Evolutionary conservation across 2,888 invertebrate genomes (phyloP).

Genomic region (Gymnosoma rotundatum): DNA sequence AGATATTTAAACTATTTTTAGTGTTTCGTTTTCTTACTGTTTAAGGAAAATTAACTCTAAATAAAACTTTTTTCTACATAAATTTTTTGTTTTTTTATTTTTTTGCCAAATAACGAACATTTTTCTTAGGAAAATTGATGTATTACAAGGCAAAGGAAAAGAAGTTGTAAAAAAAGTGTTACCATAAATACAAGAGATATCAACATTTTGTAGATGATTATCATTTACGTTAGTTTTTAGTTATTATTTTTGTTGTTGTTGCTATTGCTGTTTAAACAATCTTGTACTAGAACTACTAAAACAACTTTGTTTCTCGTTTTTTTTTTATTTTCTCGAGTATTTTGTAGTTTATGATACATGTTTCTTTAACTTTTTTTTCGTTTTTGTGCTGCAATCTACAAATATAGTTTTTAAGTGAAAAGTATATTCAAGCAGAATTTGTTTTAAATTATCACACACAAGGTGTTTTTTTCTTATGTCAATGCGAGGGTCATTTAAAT

Average conservation of each 20-base stretch:
- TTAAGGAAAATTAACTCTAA: slow-evolving; percentile 36
- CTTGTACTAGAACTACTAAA: not conserved
- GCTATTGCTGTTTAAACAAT: slow-evolving; percentile 12
- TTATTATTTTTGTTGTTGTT: slow-evolving; percentile 13
- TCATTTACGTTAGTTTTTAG: not conserved
- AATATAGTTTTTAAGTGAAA: slow-evolving; percentile 29
- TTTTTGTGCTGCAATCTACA: not conserved
- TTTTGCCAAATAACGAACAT: slow-evolving; percentile 2
- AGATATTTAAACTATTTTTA: slow-evolving; percentile 40
- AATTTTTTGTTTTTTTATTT: no score
- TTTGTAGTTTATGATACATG: slow-evolving; percentile 56
- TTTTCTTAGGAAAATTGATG: slow-evolving; percentile 57
- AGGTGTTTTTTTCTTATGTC: slow-evolving; percentile 18
- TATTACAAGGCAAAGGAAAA: slow-evolving; percentile 33
- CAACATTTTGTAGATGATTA: slow-evolving; percentile 67
- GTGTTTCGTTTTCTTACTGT: not conserved
- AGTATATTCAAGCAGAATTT: slow-evolving; percentile 10
- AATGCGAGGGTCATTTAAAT: slow-evolving; percentile 1
- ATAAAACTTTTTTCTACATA: slow-evolving; percentile 7
- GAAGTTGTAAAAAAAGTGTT: slow-evolving; percentile 50
- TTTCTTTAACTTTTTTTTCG: slow-evolving; percentile 9
- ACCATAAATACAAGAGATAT: slow-evolving; percentile 63
- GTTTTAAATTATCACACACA: slow-evolving; percentile 24
- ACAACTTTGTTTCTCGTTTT: not conserved
- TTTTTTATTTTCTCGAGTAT: not conserved